Evolutionary conservation across 2,888 invertebrate genomes (phyloP).

Genomic region (Erannis defoliaria): DNA sequence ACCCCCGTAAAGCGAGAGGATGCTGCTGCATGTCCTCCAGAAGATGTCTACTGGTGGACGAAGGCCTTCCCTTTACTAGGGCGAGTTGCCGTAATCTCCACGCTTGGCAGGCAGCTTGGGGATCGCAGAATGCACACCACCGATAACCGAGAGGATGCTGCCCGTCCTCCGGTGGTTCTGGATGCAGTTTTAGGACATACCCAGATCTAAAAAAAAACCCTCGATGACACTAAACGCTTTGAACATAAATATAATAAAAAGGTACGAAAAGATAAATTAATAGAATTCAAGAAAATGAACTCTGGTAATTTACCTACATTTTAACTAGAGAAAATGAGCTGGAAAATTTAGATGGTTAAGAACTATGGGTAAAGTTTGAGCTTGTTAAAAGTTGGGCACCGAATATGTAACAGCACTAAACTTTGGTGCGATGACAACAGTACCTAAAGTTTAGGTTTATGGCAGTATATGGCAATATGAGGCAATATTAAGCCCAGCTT

Average conservation of each 20-base stretch:
- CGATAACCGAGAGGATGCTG: too few species aligned
- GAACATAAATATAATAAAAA: not conserved
- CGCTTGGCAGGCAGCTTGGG: too few species aligned
- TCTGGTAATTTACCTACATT: conserved; percentile 9
- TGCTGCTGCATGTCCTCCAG: too few species aligned
- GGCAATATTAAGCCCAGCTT: conserved; percentile 11
- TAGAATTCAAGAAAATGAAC: not conserved
- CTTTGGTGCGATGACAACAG: conserved; percentile 14
- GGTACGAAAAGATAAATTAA: not conserved
- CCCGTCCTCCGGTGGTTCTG: too few species aligned
- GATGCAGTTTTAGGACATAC: too few species aligned
- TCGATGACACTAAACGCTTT: too few species aligned
- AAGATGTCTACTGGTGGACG: too few species aligned
- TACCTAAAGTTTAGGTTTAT: conserved; percentile 17
- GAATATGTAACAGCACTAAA: conserved; percentile 15
- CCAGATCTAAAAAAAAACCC: too few species aligned
- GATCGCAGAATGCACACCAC: too few species aligned
- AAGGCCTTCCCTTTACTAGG: too few species aligned
- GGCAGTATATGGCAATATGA: conserved; percentile 8
- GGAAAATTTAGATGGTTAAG: conserved; percentile 12
- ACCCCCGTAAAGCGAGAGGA: too few species aligned
- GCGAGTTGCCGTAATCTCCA: too few species aligned
- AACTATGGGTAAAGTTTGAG: conserved; percentile 17
- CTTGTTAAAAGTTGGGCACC: conserved; percentile 19
- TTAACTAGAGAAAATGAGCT: conserved; percentile 11